Conservation (phyloP, 2,113 vertebrate species). For the Xyliphius kryptos region DNA sequence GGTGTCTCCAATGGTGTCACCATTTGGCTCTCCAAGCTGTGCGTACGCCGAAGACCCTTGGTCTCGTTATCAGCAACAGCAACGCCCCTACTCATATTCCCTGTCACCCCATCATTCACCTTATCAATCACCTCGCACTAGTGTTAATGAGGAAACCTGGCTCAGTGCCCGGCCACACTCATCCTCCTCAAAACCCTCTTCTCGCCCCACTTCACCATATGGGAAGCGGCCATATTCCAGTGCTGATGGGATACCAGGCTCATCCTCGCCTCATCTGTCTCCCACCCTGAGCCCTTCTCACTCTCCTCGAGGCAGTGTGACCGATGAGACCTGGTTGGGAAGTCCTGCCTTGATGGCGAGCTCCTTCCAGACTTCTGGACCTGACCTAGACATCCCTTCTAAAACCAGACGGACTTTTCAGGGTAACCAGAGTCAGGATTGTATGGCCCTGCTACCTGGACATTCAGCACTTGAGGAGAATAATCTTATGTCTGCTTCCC, state of each 20-base stretch:
- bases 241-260: constrained; percentile 72
- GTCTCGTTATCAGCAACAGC: constrained; percentile 64
- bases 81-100: constrained; percentile 63
- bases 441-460: too few species aligned
- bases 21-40: constrained; percentile 53
- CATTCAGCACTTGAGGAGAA: constrained; percentile 73
- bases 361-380: constrained; percentile 67
- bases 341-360: constrained; percentile 59
- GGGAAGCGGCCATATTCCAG: constrained; percentile 89
- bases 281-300: constrained; percentile 79
- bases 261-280: constrained; percentile 83
- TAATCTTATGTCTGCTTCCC: constrained; percentile 55
- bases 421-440: constrained; percentile 61
- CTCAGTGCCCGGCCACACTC: constrained; percentile 71
- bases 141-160: constrained; percentile 91
- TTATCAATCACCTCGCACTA: constrained; percentile 83
- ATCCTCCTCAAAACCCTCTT: constrained; percentile 74
- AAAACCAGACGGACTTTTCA: constrained; percentile 90
- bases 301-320: constrained; percentile 84
- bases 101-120: constrained; percentile 83
- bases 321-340: constrained; percentile 82
- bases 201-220: constrained; percentile 86
- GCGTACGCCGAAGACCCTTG: constrained; percentile 84
- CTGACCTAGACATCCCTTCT: constrained; percentile 84
- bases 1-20: constrained; percentile 38